Base-by-base conservation (phyloP, 2,113 vertebrate genomes). In the Trichomycterus rosablanca region DNA sequence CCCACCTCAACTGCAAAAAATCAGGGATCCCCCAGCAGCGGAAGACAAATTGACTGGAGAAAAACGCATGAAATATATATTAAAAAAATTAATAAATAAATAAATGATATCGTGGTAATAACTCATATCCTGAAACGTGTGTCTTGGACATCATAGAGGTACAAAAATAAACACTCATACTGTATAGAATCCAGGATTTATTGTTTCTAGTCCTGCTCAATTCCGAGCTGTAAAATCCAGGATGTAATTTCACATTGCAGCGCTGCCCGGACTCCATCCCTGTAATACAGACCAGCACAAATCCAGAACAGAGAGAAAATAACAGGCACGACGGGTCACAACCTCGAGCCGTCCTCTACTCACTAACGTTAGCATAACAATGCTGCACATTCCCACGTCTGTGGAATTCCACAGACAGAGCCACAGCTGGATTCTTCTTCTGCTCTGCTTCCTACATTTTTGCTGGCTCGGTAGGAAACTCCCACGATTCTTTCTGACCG, bases 361-460 rank as follows among this genome's bases (percentile, higher is more conserved):
- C 19, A 34, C 14, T 20, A 23, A 54, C n/a, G 53, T 54, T 54
- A 53, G 9, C 60, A 52, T 63, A 35, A 30, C 44, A 20, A 8
- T 19, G 16, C 37, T 35, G 15, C 18, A 23, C 51, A 23, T 52
- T 8, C 26, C 14, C 35, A 54, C 4, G 20, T 26, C 5, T 42
- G 6, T 9, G 26, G 30, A 35, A n/a, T n/a, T n/a, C n/a, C n/a
- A n/a, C n/a, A n/a, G n/a, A 44, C 53, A 59, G 60, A 44, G 48
- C 42, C 43, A 23, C 42, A 24, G 56, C 55, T 66, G 26, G 26
- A 30, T 7, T 30, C 26, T 4, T 30, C 26, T 30, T 53, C 16
- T 20, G 30, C 46, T 59, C 57, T 24, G 22, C 57, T 59, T n/a
- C n/a, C n/a, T n/a, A n/a, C n/a, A n/a, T n/a, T n/a, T 34, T 40